phyloP scores from a whole-genome alignment of 2,113 vertebrate genomes.

The Odobenus rosmarus region DNA sequence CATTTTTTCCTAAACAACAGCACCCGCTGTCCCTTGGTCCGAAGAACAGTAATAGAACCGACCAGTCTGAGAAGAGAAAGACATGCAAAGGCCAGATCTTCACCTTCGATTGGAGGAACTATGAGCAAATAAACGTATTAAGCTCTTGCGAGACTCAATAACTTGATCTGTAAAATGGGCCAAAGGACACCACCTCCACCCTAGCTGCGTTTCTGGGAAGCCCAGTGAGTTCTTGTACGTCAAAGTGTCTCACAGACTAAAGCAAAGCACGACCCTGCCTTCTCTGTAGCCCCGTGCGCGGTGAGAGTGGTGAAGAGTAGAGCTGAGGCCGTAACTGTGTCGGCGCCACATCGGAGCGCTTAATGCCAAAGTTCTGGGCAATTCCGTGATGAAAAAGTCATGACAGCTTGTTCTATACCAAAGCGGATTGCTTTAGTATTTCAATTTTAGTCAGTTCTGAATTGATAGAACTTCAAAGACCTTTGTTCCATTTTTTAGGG shows the following conservation, averaged over 20 bases:
- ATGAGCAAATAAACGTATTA: not conserved
- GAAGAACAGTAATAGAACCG: not conserved
- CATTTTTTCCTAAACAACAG: not conserved
- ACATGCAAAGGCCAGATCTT: not conserved
- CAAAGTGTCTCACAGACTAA: not conserved
- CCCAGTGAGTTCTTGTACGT: not conserved
- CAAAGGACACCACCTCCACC: not conserved
- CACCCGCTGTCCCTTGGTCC: not conserved
- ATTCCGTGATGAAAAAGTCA: not conserved
- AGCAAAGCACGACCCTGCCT: not conserved
- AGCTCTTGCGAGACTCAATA: not conserved
- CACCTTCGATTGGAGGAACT: not conserved
- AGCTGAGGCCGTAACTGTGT: not conserved
- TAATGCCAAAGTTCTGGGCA: not conserved
- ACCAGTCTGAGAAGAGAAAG: not conserved
- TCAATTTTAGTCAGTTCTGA: not conserved
- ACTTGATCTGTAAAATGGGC: not conserved
- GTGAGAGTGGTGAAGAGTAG: no score
- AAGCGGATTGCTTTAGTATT: not conserved
- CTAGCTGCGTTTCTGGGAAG: not conserved
- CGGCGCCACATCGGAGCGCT: not conserved
- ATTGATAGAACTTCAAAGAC: not conserved
- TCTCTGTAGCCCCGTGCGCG: fast-evolving
- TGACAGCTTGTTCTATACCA: not conserved
- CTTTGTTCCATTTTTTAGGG: not conserved